Conservation (phyloP, 2,888 invertebrate genomes). For the Trachelus stipa region DNA sequence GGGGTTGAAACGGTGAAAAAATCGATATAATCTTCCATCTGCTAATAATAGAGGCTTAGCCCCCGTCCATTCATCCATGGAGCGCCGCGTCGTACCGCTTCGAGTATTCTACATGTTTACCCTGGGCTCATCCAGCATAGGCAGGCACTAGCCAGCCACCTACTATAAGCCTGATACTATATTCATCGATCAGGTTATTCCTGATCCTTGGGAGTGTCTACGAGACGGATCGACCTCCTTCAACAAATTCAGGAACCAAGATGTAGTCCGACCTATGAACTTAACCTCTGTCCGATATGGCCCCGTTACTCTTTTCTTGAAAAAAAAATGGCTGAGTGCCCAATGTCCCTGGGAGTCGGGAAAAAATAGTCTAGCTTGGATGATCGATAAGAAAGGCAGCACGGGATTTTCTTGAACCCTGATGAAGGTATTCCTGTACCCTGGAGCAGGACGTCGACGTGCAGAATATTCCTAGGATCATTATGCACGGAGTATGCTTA, state of each 20-base stretch:
- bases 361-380: neutral
- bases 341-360: neutral
- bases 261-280: slow-evolving; percentile 5
- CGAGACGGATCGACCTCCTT: slow-evolving; percentile 9
- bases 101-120: slow-evolving; percentile 9
- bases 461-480: neutral
- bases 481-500: neutral
- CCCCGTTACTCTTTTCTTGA: neutral
- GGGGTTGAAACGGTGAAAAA: slow-evolving; percentile 42
- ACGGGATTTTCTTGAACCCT: neutral
- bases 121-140: slow-evolving; percentile 34
- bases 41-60: slow-evolving; percentile 63
- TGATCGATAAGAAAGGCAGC: neutral
- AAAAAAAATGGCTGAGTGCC: neutral
- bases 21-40: slow-evolving; percentile 65
- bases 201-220: neutral
- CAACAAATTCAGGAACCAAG: slow-evolving; percentile 2
- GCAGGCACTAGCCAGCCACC: slow-evolving; percentile 15
- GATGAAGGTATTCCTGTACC: neutral
- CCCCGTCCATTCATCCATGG: slow-evolving; percentile 50
- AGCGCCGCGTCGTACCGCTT: slow-evolving; percentile 25
- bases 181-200: slow-evolving; percentile 21
- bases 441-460: neutral
- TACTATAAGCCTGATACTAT: slow-evolving; percentile 16
- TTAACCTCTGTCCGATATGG: neutral